Evolutionary conservation across 1,140 invertebrate genomes (phyloP).

Genomic region (Dendrolimus kikuchii): DNA sequence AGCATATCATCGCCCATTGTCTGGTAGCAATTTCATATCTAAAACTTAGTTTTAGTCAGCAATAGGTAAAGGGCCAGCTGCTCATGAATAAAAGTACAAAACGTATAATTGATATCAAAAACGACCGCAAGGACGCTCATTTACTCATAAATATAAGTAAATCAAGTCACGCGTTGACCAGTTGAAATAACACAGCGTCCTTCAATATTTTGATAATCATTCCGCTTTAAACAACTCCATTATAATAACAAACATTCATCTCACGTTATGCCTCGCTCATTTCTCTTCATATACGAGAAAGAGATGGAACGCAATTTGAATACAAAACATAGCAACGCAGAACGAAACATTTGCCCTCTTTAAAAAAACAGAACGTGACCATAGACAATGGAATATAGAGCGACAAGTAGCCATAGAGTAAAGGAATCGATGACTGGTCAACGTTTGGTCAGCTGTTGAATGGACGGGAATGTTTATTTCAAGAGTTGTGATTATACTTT

Average conservation of each 20-base stretch:
- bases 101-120: no score
- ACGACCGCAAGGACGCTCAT: no score
- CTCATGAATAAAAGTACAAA: no score
- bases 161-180: conserved; percentile 43
- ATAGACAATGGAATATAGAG: conserved; percentile 23
- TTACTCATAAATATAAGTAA: no score
- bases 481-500: no score
- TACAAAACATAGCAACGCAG: not conserved
- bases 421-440: conserved; percentile 17
- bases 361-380: conserved; percentile 31
- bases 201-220: conserved; percentile 33
- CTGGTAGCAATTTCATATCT: no score
- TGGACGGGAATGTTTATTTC: conserved; percentile 17
- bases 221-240: conserved; percentile 27
- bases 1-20: no score
- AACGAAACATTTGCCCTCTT: not conserved
- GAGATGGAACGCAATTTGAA: conserved; percentile 4
- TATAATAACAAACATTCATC: conserved; percentile 33
- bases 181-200: conserved; percentile 64
- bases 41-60: no score
- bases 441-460: conserved; percentile 27
- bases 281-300: conserved; percentile 1
- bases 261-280: conserved; percentile 1
- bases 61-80: no score
- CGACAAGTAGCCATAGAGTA: conserved; percentile 18